These are phyloP conservation scores for Itoplectis maculator DNA, from an alignment of 2,888 invertebrate genomes.

Conservation along the genomic window DNA sequence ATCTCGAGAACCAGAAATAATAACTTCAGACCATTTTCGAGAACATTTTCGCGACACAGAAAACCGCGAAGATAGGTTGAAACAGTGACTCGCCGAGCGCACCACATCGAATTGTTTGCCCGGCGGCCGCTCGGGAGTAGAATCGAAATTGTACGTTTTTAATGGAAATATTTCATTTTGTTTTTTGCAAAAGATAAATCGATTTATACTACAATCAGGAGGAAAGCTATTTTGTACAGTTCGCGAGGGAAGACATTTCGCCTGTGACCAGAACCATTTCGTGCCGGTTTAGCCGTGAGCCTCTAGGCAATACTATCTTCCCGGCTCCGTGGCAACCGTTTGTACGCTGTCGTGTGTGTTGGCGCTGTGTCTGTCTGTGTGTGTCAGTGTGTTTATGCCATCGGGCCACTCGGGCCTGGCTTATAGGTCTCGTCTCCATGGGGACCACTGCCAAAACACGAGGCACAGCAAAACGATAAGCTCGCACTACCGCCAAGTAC, in stretches of 20 bases:
- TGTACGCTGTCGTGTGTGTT: conserved; percentile 5
- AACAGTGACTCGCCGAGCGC: no score
- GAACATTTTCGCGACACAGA: no score
- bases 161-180: no score
- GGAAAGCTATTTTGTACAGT: background rate
- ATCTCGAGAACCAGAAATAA: no score
- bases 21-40: no score
- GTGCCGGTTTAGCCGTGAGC: background rate
- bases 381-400: conserved; percentile 13
- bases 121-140: no score
- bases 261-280: background rate
- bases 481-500: background rate
- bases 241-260: background rate
- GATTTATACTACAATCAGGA: background rate
- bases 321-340: background rate
- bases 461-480: conserved; percentile 32
- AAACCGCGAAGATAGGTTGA: no score
- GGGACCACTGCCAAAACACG: conserved; percentile 55
- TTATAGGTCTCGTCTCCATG: conserved; percentile 47
- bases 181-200: background rate
- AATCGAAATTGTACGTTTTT: no score
- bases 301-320: conserved; percentile 7
- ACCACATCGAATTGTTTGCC: no score
- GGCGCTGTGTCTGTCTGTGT: background rate
- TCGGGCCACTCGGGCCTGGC: conserved; percentile 15